Conservation (phyloP, 2,888 invertebrate species). For the Schrankia costaestrigalis region DNA sequence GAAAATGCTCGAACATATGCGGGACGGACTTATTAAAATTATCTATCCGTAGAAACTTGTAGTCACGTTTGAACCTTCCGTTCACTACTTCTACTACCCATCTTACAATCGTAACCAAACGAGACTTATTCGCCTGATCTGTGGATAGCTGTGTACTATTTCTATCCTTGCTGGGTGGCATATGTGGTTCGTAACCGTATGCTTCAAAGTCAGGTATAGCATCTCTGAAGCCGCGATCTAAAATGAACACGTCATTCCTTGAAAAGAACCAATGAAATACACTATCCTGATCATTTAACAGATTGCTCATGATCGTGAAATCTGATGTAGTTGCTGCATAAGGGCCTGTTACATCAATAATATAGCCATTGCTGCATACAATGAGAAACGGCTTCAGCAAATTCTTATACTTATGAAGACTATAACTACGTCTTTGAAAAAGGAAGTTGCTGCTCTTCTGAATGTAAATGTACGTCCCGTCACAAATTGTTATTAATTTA, state of each 20-base stretch:
- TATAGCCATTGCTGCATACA: too few species aligned
- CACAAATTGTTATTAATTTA: too few species aligned
- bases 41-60: not conserved
- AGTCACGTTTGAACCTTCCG: not conserved
- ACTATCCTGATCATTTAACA: not conserved
- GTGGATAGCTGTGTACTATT: not conserved
- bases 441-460: too few species aligned
- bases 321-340: not conserved
- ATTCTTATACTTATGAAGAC: too few species aligned
- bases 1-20: not conserved
- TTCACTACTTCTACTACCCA: too few species aligned
- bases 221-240: conserved; percentile 1
- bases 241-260: conserved; percentile 1
- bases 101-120: too few species aligned
- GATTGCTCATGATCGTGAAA: not conserved
- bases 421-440: too few species aligned
- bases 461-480: too few species aligned
- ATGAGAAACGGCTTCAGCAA: too few species aligned
- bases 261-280: too few species aligned
- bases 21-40: not conserved
- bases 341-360: too few species aligned
- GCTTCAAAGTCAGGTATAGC: not conserved
- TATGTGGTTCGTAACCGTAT: not conserved
- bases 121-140: not conserved
- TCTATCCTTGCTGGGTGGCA: not conserved